phyloP scores from a whole-genome alignment of 2,113 vertebrate species.

The Trematomus loennbergii region DNA sequence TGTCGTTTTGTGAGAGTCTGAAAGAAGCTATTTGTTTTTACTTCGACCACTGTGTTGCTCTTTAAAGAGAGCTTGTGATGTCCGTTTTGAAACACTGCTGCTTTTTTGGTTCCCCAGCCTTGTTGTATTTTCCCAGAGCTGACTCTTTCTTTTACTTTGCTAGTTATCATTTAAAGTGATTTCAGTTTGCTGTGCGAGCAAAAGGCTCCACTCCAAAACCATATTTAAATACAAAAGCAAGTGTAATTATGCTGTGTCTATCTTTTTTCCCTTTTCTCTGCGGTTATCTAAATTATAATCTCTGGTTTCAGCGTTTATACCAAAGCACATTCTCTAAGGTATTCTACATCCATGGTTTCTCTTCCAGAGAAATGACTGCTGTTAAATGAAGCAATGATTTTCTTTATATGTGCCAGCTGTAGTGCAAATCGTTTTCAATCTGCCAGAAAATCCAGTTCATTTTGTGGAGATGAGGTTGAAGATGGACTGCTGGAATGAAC shows the following conservation, averaged over 20 bases:
- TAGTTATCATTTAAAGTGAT: conserved; percentile 50
- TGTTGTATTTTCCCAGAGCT: conserved; percentile 19
- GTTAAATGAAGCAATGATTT: conserved; percentile 79
- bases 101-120: conserved; percentile 6
- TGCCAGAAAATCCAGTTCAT: conserved; percentile 68
- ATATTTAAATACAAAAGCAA: conserved; percentile 67
- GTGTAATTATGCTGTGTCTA: conserved; percentile 62
- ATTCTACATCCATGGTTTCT: conserved; percentile 64
- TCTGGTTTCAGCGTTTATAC: conserved; percentile 62
- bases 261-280: conserved; percentile 46
- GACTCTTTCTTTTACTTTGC: conserved; percentile 39
- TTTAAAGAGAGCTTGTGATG: conserved; percentile 27
- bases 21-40: conserved; percentile 3
- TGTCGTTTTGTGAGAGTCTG: conserved; percentile 45
- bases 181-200: conserved; percentile 40
- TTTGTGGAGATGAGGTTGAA: conserved; percentile 66
- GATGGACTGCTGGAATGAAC: conserved; percentile 42
- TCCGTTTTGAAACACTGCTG: not conserved
- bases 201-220: conserved; percentile 46
- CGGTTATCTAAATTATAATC: conserved; percentile 76
- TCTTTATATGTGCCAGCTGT: conserved; percentile 74
- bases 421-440: conserved; percentile 71
- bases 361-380: conserved; percentile 73
- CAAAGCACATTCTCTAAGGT: conserved; percentile 66
- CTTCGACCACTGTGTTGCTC: conserved; percentile 7